Base-by-base conservation (phyloP, 2,888 invertebrate genomes). In the Oscheius sp. region DNA sequence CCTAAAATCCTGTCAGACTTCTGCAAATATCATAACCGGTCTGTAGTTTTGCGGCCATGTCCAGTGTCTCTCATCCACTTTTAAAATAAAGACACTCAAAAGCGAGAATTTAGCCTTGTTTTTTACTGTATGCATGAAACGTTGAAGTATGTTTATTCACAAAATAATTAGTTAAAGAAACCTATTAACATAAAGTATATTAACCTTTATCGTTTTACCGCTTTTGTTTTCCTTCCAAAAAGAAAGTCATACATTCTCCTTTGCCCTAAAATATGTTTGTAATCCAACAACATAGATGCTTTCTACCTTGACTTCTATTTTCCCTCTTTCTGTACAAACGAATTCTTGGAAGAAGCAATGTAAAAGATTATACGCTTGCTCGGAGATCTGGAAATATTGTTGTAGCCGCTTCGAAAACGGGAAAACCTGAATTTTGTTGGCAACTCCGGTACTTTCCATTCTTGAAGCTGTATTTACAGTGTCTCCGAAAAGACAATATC, bases 401-500 rank as follows among this genome's bases (percentile, higher is more conserved):
- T 60, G 5, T 9, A 42, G 42, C 42, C 7, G 42, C 10, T 63
- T 11, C 35, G 1, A n/a, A 65, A 11, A n/a, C 42, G 3, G 7
- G 3, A 13, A 5, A 35, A 80, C 84, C 81, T 85, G 85, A 73
- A 85, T 84, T 68, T 85, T 88, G 73, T 88, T 86, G 7, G 87
- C 85, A 1, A 86, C 82, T 53, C 87, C 88, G 7, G 85, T 86
- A 70, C 82, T 84, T 65, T 88, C 88, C 88, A 88, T 88, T 68
- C 88, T 70, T 9, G 85, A 85, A 11, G 88, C 88, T 75, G 85
- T 85, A 70, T 88, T 88, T 7, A 88, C 88, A 2, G 86, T 86
- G 68, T 85, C 85, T 10, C 85, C 88, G 71, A 88, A 88, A 32
- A 88, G 79, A 77, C 88, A 88, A 72, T 88, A 88, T 42, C 86